phyloP scores from a whole-genome alignment of 2,113 vertebrate genomes.

The Corydoras sp. region DNA sequence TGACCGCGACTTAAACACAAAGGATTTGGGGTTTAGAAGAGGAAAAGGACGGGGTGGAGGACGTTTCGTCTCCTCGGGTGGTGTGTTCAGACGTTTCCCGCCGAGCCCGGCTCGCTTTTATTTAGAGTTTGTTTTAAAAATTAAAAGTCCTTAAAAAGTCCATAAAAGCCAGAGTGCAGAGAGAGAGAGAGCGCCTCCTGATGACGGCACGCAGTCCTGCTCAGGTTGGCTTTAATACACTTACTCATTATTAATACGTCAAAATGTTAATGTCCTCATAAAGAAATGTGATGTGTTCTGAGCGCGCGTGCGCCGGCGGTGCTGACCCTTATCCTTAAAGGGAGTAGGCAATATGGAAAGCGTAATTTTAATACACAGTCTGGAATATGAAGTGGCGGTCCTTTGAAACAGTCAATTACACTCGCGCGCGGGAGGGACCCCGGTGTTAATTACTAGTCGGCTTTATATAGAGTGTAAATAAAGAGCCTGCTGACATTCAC shows the following conservation, averaged over 20 bases:
- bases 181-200: conserved; percentile 52
- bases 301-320: conserved; percentile 78
- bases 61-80: too few relatives aligned
- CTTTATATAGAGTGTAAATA: conserved; percentile 92
- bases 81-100: too few relatives aligned
- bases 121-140: not conserved
- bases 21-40: too few relatives aligned
- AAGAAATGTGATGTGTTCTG: conserved; percentile 85
- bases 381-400: conserved; percentile 65
- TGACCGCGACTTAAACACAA: too few relatives aligned
- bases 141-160: not conserved
- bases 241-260: conserved; percentile 92
- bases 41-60: too few relatives aligned
- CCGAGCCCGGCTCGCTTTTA: not conserved
- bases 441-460: conserved; percentile 71
- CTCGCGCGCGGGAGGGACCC: conserved; percentile 73
- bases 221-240: conserved; percentile 67
- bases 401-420: conserved; percentile 90
- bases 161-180: conserved; percentile 37
- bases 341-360: conserved; percentile 78
- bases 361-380: conserved; percentile 84
- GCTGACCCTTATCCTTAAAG: conserved; percentile 86
- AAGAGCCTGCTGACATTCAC: conserved; percentile 98
- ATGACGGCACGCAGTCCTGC: conserved; percentile 53
- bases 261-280: conserved; percentile 90